Conservation (phyloP, 1,140 invertebrate species). For the Sarcophaga bullata region DNA sequence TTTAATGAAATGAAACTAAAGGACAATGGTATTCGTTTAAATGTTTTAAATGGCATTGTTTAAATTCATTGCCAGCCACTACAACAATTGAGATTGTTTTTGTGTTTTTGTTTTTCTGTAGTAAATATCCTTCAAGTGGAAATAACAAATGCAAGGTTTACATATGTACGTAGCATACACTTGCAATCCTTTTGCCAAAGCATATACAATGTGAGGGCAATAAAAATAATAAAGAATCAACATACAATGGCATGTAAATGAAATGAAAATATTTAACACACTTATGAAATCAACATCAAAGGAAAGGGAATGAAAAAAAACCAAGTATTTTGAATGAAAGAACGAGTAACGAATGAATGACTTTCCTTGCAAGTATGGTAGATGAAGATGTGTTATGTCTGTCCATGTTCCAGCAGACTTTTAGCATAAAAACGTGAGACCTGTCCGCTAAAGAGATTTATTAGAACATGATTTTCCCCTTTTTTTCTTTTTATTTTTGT, state of each 20-base stretch:
- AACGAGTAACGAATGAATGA: slow-evolving; percentile 2
- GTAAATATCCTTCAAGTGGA: background rate
- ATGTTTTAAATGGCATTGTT: slow-evolving; percentile 9
- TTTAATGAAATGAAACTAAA: slow-evolving; percentile 3
- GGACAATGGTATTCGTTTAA: background rate
- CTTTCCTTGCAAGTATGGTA: background rate
- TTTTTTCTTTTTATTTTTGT: background rate
- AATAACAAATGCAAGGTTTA: background rate
- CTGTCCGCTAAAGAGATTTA: background rate
- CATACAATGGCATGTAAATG: background rate
- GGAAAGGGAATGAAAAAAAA: background rate
- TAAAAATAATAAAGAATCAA: slow-evolving; percentile 7
- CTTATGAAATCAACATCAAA: background rate
- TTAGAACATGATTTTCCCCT: slow-evolving; percentile 20
- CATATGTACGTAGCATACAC: background rate
- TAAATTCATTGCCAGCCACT: background rate
- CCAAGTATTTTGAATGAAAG: background rate
- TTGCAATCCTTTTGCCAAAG: background rate
- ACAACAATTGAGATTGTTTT: background rate
- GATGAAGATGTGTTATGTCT: background rate
- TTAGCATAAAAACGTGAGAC: background rate
- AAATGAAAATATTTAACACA: too few species aligned
- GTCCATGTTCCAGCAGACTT: background rate
- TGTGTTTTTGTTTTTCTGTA: too few species aligned
- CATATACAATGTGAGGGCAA: slow-evolving; percentile 13